phyloP scores from a whole-genome alignment of 2,888 invertebrate species.

The Heliothis peltigera region DNA sequence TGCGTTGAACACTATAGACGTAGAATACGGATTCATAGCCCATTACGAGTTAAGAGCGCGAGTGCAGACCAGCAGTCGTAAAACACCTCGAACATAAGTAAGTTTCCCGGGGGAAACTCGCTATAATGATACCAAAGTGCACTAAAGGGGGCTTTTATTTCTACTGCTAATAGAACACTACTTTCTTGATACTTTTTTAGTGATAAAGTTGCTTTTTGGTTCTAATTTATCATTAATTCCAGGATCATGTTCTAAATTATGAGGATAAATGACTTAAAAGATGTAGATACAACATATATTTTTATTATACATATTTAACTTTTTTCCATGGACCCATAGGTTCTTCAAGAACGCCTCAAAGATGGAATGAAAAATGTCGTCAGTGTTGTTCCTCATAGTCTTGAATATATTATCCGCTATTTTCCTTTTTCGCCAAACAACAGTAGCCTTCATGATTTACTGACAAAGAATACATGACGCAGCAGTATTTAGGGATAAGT shows the following conservation, averaged over 20 bases:
- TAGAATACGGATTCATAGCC: slow-evolving; percentile 27
- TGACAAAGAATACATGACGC: slow-evolving; percentile 18
- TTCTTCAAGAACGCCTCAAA: slow-evolving; percentile 1
- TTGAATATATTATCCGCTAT: slow-evolving; percentile 31
- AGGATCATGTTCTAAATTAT: neutral
- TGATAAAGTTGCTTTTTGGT: neutral
- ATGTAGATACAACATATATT: too few relatives aligned
- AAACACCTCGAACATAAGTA: slow-evolving; percentile 35
- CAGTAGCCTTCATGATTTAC: slow-evolving; percentile 36
- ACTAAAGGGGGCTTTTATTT: slow-evolving; percentile 26
- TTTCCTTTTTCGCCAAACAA: slow-evolving; percentile 27
- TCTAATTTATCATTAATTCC: neutral
- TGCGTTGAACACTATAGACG: slow-evolving; percentile 8
- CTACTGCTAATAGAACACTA: slow-evolving; percentile 2
- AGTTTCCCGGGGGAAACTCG: neutral
- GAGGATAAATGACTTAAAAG: neutral
- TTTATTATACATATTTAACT: neutral
- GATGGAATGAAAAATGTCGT: slow-evolving; percentile 17
- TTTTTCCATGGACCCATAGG: neutral
- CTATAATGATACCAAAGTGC: slow-evolving; percentile 8
- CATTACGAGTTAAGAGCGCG: slow-evolving; percentile 29
- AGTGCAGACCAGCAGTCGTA: slow-evolving; percentile 37
- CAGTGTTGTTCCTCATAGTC: slow-evolving; percentile 21
- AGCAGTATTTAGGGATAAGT: slow-evolving; percentile 12
- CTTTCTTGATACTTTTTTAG: neutral